Base-by-base conservation (phyloP, 2,888 invertebrate species). In the Timema cristinae region DNA sequence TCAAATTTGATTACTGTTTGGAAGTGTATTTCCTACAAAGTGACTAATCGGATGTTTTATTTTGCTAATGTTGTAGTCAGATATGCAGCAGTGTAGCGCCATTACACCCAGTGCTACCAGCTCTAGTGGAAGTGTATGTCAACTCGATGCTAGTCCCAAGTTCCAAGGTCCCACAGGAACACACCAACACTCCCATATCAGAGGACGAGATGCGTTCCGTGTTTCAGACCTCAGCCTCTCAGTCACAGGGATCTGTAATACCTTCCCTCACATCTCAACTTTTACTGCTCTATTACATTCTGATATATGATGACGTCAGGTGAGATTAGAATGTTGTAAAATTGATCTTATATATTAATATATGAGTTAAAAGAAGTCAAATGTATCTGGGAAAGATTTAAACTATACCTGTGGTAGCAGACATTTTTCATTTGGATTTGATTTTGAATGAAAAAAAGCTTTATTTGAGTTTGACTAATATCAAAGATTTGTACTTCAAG, bases 71-170 rank as follows among this genome's bases (percentile, higher is more conserved):
- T 67, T 82, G 78, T 76, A 89, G 90, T 76, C 98, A 98, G 84
- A 92, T 98, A 72, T 93, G 95, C 79, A 90, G 90, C 76, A 92
- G 94, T 76, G 89, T 90, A 0, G 89, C 93, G n/a, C 98, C 98
- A 0, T 82, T 98, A 67, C 98, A 98, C 84, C 93, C 97, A 0
- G 94, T 97, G 1, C 86, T 98, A 81, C 96, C 97, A 0, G 91
- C 93, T 4, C 84, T 98, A 50, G 93, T 98, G 0, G 97, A 98
- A 83, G 96, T 95, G 0, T 98, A 95, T 79, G 95, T 98, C 0
- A 94, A 93, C 81, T 97, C 97, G 4, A 91, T 97, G 74, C 88
- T 97, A 15, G 86, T 92, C 32, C 87, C 87, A 0, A 89, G 86
- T 75, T 85, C 85, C 32, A 89, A 89, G 81, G 88, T 88, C 51